Percentiles rank a stretch among this genome's conserved stretches.
Conservation (phyloP, 2,113 vertebrate genomes). For the Campylomormyrus tamandua region DNA sequence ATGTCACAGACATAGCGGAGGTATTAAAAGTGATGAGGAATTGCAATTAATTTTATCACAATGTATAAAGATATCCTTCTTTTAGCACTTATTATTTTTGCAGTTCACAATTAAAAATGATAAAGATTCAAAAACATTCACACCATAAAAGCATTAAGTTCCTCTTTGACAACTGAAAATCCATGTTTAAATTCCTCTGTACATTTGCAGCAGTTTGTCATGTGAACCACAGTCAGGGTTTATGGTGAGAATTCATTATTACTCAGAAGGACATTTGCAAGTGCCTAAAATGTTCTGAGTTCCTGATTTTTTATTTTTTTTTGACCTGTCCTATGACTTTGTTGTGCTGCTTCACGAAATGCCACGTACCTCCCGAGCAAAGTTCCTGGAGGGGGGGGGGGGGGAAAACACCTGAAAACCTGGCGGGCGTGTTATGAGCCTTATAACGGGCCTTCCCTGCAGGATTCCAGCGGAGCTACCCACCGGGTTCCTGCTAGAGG, state of each 20-base stretch:
- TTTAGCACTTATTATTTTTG: slow-evolving; percentile 13
- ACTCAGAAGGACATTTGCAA: not conserved
- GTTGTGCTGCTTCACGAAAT: not conserved
- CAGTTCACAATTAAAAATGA: slow-evolving; percentile 6
- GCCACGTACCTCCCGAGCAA: not conserved
- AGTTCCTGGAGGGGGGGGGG: not conserved
- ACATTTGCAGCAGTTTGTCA: not conserved
- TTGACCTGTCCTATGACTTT: not conserved
- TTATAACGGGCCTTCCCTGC: not conserved
- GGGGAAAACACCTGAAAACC: not conserved
- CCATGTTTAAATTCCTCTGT: not conserved
- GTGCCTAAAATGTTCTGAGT: not conserved
- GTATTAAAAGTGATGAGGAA: slow-evolving; percentile 11
- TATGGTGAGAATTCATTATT: not conserved
- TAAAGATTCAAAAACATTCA: not conserved
- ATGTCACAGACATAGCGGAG: not conserved
- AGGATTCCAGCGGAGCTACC: not conserved
- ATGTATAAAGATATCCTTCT: slow-evolving; percentile 2
- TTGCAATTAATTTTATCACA: slow-evolving; percentile 23
- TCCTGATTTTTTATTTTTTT: not conserved
- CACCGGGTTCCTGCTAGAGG: not conserved
- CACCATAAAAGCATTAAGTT: not conserved
- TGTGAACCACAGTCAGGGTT: not conserved
- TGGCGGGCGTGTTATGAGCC: not conserved
- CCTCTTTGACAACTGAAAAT: not conserved